Evolutionary conservation across 2,888 invertebrate species (phyloP), one percentile per base, ranked within the genome.

Genomic region (Trachelus stipa): DNA sequence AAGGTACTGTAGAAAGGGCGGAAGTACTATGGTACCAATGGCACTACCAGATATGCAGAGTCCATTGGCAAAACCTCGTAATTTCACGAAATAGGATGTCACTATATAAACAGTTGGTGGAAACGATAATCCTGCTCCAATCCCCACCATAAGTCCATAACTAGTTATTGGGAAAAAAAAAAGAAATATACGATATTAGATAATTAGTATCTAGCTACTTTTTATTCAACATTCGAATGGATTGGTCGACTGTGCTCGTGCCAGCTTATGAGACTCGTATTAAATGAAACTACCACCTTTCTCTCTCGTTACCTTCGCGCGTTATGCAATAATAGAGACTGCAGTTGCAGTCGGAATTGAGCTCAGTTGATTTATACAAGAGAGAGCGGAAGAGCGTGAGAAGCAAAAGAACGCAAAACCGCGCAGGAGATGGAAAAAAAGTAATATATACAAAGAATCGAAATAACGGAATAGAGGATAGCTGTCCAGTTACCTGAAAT

Each of bases 71-170:
- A 97, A 92, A 0, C 97, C 97, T 34, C 97, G 93, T 3, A 95
- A 92, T 76, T 94, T 93, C 74, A 96, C 95, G 90, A 97, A 97
- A 91, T 97, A 97, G 80, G 96, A 95, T 77, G 96, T 97, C 83
- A 97, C 97, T 83, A 97, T 97, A 91, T 97, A 97, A 68, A 97
- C 96, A 0, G 97, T 97, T 1, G 97, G 97, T 1, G 97, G 97
- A 92, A 97, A 97, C 0, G 96, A 95, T 9, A 97, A 92, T 0
- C 97, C 97, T 1, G 97, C 97, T 11, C 97, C 97, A 68, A 95
- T 94, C 78, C 97, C 97, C n/a, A 97, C 96, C 92, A 97, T 93
- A 3, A 96, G 93, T 69, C 97, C 97, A 91, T 96, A 97, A 91
- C 96, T 96, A 56, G 56, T 56, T 56, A 23, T 56, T 56, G 56